Conservation (phyloP, 2,113 vertebrate species). For the Colinus virginianus region DNA sequence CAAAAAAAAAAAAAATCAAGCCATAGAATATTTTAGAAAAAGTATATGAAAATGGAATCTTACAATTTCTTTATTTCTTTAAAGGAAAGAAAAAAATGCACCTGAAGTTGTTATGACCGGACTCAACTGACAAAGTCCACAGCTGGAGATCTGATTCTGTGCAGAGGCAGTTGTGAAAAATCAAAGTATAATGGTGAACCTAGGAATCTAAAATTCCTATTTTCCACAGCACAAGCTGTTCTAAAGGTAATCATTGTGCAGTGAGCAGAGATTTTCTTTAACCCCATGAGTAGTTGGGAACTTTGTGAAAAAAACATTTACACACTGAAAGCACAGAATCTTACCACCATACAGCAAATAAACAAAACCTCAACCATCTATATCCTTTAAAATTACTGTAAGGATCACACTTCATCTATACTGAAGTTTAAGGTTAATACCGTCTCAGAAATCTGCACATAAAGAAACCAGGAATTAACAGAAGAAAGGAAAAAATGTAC, state of each 20-base stretch:
- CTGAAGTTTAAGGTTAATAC: background rate
- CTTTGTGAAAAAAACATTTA: background rate
- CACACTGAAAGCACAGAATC: background rate
- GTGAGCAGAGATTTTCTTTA: constrained; percentile 29
- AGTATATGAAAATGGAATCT: background rate
- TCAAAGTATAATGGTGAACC: constrained; percentile 30
- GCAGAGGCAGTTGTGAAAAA: background rate
- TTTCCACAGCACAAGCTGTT: constrained; percentile 28
- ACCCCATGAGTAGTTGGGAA: background rate
- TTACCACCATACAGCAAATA: background rate
- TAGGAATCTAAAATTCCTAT: constrained; percentile 1
- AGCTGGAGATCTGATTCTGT: background rate
- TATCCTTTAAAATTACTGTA: background rate
- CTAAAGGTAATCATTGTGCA: constrained; percentile 9
- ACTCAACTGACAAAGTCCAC: background rate
- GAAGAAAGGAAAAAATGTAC: background rate
- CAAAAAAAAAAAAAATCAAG: background rate
- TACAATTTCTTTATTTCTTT: background rate
- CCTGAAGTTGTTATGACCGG: background rate
- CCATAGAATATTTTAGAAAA: background rate
- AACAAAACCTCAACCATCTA: background rate
- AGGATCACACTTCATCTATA: background rate
- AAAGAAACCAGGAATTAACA: background rate
- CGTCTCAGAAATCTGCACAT: background rate
- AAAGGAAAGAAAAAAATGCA: background rate